phyloP scores from a whole-genome alignment of 2,113 vertebrate genomes.

The Hemiprocne comata region DNA sequence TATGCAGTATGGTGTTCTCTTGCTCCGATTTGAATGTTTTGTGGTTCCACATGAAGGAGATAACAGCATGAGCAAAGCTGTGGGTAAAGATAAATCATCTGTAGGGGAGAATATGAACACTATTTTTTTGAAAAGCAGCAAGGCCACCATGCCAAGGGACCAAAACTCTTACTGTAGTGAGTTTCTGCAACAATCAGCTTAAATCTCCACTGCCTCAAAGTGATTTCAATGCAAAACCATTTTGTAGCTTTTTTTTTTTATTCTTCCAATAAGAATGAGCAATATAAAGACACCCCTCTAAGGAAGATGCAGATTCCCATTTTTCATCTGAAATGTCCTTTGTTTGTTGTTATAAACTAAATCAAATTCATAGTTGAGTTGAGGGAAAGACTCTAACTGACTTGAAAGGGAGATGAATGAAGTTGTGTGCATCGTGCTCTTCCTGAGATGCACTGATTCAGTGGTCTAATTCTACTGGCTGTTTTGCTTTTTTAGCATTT shows the following conservation, averaged over 20 bases:
- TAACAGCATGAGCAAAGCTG: constrained; percentile 42
- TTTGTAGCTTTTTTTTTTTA: neutral
- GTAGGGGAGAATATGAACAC: neutral
- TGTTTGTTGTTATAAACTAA: neutral
- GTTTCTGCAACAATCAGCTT: neutral
- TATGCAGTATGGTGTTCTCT: neutral
- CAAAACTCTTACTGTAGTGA: neutral
- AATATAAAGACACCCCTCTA: neutral
- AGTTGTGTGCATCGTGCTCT: neutral
- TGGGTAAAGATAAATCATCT: constrained; percentile 44
- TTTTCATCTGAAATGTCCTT: neutral
- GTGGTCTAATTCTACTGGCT: neutral
- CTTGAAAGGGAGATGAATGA: neutral
- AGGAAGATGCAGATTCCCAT: neutral
- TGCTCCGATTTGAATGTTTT: constrained; percentile 17
- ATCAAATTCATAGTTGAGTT: neutral
- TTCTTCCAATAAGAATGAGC: neutral
- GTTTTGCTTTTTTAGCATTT: neutral
- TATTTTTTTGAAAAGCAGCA: neutral
- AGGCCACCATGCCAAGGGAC: neutral
- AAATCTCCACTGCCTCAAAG: neutral
- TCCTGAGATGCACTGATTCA: neutral
- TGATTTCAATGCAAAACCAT: neutral
- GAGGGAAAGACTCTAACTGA: neutral
- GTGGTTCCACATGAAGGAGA: constrained; percentile 30